phyloP scores from a whole-genome alignment of 2,797 vertebrate genomes.

The Thamnophis elegans region DNA sequence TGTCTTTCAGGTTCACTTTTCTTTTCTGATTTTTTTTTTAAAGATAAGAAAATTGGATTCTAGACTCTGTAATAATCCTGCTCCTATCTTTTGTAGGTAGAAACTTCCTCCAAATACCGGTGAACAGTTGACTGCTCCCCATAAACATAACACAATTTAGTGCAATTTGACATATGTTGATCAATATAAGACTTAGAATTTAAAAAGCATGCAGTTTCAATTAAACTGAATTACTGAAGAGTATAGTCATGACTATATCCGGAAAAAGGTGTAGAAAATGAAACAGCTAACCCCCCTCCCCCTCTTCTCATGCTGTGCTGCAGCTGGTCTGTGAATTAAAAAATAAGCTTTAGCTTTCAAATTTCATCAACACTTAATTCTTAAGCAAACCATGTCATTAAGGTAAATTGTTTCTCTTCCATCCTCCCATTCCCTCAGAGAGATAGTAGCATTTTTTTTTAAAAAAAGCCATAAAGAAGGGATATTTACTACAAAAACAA shows the following conservation, averaged over 20 bases:
- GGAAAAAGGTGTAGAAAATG: slow-evolving; percentile 59
- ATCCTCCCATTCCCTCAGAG: not conserved
- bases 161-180: slow-evolving; percentile 74
- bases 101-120: slow-evolving; percentile 61
- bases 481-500: not conserved
- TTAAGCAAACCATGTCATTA: slow-evolving; percentile 45
- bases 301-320: slow-evolving; percentile 41
- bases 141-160: slow-evolving; percentile 69
- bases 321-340: slow-evolving; percentile 51
- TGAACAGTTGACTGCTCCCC: slow-evolving; percentile 63
- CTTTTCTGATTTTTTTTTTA: not conserved
- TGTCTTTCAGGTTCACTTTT: slow-evolving; percentile 2
- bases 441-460: not conserved
- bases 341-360: slow-evolving; percentile 36
- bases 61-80: slow-evolving; percentile 51
- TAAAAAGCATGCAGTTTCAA: slow-evolving; percentile 74
- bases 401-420: slow-evolving; percentile 35
- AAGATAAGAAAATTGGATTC: slow-evolving; percentile 65
- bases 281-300: slow-evolving; percentile 25
- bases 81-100: slow-evolving; percentile 57
- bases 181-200: slow-evolving; percentile 70
- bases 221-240: slow-evolving; percentile 70
- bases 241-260: slow-evolving; percentile 50
- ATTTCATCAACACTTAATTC: slow-evolving; percentile 52
- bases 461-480: slow-evolving; percentile 18